Evolutionary conservation across 1,140 invertebrate species (phyloP).

Genomic region (Ooceraea biroi): DNA sequence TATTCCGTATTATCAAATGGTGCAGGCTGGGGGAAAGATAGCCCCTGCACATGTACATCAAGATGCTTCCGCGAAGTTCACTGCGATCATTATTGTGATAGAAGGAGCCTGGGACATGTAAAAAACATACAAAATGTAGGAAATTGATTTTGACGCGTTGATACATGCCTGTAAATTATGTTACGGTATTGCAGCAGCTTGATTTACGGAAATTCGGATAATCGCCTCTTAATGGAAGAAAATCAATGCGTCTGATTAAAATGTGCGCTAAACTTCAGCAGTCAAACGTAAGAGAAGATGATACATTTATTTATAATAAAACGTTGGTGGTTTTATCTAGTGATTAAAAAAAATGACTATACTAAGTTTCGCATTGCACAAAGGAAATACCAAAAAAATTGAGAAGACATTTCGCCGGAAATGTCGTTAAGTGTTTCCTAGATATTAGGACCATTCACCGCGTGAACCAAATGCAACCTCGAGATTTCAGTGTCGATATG

Average conservation of each 20-base stretch:
- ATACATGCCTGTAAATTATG: constrained; percentile 49
- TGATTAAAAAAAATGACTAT: constrained; percentile 66
- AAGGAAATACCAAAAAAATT: constrained; percentile 64
- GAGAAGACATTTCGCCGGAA: constrained; percentile 35
- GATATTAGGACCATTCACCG: constrained; percentile 69
- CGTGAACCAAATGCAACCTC: constrained; percentile 64
- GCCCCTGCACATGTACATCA: constrained; percentile 28
- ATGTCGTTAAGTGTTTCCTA: constrained; percentile 58
- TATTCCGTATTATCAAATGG: constrained; percentile 32
- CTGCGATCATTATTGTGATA: constrained; percentile 44
- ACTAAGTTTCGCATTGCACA: constrained; percentile 53
- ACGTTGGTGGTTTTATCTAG: constrained; percentile 47
- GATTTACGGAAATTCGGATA: constrained; percentile 61
- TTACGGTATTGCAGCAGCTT: constrained; percentile 23
- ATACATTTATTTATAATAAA: constrained; percentile 62
- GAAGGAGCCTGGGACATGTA: constrained; percentile 58
- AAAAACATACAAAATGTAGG: constrained; percentile 70
- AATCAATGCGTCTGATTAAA: constrained; percentile 61
- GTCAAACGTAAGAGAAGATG: constrained; percentile 36
- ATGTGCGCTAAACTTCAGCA: constrained; percentile 57
- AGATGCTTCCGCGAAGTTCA: constrained; percentile 15
- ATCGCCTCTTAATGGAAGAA: constrained; percentile 38
- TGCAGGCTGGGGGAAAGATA: neutral
- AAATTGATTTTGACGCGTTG: constrained; percentile 40
- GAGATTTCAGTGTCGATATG: constrained; percentile 67